Evolutionary conservation across 1,140 invertebrate species (phyloP), one percentile per base, ranked within the genome.

Genomic region (Adoxophyes honmai): DNA sequence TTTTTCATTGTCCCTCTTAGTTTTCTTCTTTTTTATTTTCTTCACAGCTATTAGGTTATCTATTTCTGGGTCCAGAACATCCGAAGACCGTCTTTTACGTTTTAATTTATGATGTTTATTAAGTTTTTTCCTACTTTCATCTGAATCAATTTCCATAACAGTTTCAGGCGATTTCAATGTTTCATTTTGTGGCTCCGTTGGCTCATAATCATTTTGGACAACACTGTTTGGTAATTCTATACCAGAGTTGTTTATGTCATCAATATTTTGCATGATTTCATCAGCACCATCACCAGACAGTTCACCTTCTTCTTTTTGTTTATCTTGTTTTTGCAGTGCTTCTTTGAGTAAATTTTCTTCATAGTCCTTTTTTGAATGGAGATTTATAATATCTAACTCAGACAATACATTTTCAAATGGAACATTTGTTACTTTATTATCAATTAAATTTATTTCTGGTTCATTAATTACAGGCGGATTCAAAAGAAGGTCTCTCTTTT

Each of bases 331-430:
- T 66, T 86, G 87, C 15, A 91, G 64, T 13, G 86, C 81, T 21
- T 87, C 70, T 59, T 88, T 88, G 13, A 82, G 59, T 61, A 87
- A 76, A 57, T 87, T 85, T 66, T 86, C 73, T 73, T 86, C 83
- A 79, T 85, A 86, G 68, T 86, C 66, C 60, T 81, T 67, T 68
- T 90, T 90, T 21, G 64, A 62, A 68, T 88, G 88, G 66, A 87
- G 75, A 65, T 82, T 88, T 39, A 90, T 66, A 68, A 91, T 91
- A 66, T 91, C 91, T 54, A 91, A 71, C 68, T 90, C 87, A 55
- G 90, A 87, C 44, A 92, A 71, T 10, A 88, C 86, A 78, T 81
- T 79, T 55, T 90, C 88, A 82, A 92, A 92, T 66, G 90, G 87
- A 53, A 85, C 68, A 66, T 83, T 76, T n/a, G 90, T 90, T 52